Evolutionary conservation across 1,140 invertebrate genomes (phyloP), one percentile per base, ranked within the genome.

Genomic region (Agraylea sexmaculata): DNA sequence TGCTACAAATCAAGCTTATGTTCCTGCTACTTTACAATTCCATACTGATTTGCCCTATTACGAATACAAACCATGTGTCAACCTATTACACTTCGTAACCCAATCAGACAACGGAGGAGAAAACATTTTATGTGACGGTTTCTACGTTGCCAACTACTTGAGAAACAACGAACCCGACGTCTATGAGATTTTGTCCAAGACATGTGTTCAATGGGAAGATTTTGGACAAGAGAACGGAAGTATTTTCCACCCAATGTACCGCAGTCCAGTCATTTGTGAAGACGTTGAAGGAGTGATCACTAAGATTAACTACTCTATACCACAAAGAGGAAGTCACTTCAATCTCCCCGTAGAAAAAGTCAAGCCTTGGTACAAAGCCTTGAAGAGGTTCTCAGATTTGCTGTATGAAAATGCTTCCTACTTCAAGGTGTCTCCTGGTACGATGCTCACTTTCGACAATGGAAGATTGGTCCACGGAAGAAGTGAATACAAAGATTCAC

Each of bases 41-140:
- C 78, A 82, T 51, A 74, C 72, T 3, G 78, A 81, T 53, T 60
- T 82, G 36, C 79, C 80, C 2, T 83, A 81, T 51, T 82, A 82
- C 51, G 72, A 78, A 49, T 80, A 81, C 51, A 75, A 71, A 42
- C 79, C 79, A 0, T 76, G 78, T 37, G 71, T 74, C 0, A 78
- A 78, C 46, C 55, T 80, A 37, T 55, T 83, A 4, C 79, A 82
- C 46, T 82, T 75, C 51, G 53, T 80, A 6, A 68, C 71, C 8
- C 78, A 83, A 59, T 72, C 74, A 13, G 69, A 68, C 1, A 30
- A 56, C 3, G 77, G 78, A 0, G 80, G 77, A 2, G 70, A 75
- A 38, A 78, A 74, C 51, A 55, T 74, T 8, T 51, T 81, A 0
- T 64, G 71, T 2, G 79, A 83, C 46, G 69, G 69, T 23, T 70